These are phyloP conservation scores for Calliphora vicina DNA, from an alignment of 1,140 invertebrate genomes.

Conservation along the genomic window DNA sequence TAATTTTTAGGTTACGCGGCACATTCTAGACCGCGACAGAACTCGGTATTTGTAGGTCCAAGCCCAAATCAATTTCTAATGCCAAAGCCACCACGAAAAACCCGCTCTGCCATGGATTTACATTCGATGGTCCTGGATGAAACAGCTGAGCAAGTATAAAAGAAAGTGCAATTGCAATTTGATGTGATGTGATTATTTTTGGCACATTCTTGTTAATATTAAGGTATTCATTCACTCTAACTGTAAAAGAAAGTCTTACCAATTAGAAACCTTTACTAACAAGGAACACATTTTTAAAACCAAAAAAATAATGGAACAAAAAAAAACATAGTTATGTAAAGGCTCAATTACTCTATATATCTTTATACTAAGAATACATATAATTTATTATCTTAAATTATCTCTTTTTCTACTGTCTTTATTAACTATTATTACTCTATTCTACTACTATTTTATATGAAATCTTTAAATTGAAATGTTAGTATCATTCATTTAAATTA, in stretches of 20 bases:
- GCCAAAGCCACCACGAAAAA: conserved; percentile 73
- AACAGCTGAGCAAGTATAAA: conserved; percentile 55
- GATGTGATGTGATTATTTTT: neutral
- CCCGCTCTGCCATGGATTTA: conserved; percentile 83
- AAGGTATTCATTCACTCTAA: neutral
- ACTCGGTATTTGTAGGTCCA: conserved; percentile 85
- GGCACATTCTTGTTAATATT: neutral
- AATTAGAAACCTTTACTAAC: neutral
- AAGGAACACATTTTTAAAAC: no score
- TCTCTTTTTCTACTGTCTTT: no score
- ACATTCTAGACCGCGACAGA: conserved; percentile 70
- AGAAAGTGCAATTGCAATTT: neutral
- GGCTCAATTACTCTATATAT: neutral
- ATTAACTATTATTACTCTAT: no score
- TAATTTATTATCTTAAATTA: neutral
- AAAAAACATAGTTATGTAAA: no score
- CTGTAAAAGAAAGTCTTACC: neutral
- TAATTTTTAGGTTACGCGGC: conserved; percentile 51
- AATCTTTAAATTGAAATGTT: no score
- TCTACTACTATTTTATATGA: no score
- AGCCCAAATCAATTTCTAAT: conserved; percentile 68
- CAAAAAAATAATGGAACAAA: no score
- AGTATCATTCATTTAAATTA: no score
- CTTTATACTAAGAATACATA: neutral
- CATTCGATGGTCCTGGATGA: conserved; percentile 75